phyloP scores from a whole-genome alignment of 2,797 vertebrate genomes.

The Enteromius argenteus region DNA sequence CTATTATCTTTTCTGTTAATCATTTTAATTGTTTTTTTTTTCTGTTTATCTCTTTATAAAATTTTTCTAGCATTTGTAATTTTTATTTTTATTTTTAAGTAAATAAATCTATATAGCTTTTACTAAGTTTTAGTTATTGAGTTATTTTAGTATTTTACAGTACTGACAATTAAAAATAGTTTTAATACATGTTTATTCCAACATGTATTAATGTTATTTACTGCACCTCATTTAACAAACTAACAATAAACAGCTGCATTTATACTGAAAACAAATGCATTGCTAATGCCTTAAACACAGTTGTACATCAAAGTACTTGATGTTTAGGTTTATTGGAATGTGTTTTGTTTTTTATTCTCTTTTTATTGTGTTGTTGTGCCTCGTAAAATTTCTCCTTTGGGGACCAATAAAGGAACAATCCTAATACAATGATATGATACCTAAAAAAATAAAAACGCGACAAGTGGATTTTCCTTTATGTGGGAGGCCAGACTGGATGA shows the following conservation, averaged over 20 bases:
- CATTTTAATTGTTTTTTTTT: neutral
- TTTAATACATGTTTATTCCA: neutral
- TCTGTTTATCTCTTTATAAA: neutral
- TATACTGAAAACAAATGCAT: neutral
- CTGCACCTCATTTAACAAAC: neutral
- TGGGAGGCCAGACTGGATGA: neutral
- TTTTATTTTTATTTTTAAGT: no score
- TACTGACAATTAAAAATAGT: no score
- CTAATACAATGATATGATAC: neutral
- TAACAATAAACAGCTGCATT: neutral
- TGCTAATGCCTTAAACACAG: neutral
- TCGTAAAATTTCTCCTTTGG: neutral
- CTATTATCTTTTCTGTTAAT: neutral
- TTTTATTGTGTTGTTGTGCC: neutral
- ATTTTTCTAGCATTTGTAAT: neutral
- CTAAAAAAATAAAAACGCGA: neutral
- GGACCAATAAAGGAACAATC: neutral
- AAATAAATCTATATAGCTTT: no score
- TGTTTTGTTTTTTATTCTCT: neutral
- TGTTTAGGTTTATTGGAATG: constrained; percentile 1
- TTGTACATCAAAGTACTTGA: neutral
- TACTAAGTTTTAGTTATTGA: neutral
- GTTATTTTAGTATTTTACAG: neutral
- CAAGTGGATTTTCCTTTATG: neutral
- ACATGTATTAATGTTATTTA: neutral